A percentile compares a stretch with the other conserved stretches of the same genome.
phyloP scores from a whole-genome alignment of 2,113 vertebrate genomes.

The Rynchops niger region DNA sequence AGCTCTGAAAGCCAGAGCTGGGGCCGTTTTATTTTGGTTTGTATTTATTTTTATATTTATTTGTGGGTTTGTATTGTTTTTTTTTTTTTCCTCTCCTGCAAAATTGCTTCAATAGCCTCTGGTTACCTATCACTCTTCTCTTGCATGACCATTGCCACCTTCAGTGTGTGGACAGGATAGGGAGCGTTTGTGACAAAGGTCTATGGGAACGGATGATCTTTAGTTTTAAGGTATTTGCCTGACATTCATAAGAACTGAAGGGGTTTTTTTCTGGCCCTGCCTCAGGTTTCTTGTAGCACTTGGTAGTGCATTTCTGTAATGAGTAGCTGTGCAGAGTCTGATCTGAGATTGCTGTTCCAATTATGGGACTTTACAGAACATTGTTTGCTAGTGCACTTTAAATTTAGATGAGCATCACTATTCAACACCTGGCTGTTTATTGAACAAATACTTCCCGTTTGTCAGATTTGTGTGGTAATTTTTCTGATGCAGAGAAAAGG shows the following conservation, averaged over 20 bases:
- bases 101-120: background rate
- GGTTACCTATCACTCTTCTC: too few relatives aligned
- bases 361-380: background rate
- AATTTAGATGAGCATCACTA: background rate
- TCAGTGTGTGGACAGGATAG: background rate
- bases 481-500: background rate
- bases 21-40: background rate
- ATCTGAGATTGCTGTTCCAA: background rate
- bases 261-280: background rate
- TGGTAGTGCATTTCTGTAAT: rapidly evolving
- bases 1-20: background rate
- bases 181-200: background rate
- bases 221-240: background rate
- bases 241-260: background rate
- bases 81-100: background rate
- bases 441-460: background rate
- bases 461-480: background rate
- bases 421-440: background rate
- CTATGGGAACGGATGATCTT: rapidly evolving
- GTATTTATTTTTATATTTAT: background rate
- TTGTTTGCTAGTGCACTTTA: background rate
- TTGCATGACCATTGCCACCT: background rate
- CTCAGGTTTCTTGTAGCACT: background rate
- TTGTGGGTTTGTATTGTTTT: background rate
- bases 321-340: background rate